A percentile compares a stretch with the other conserved stretches of the same genome.
Conservation (phyloP, 2,797 vertebrate genomes). For the Salarias fasciatus region DNA sequence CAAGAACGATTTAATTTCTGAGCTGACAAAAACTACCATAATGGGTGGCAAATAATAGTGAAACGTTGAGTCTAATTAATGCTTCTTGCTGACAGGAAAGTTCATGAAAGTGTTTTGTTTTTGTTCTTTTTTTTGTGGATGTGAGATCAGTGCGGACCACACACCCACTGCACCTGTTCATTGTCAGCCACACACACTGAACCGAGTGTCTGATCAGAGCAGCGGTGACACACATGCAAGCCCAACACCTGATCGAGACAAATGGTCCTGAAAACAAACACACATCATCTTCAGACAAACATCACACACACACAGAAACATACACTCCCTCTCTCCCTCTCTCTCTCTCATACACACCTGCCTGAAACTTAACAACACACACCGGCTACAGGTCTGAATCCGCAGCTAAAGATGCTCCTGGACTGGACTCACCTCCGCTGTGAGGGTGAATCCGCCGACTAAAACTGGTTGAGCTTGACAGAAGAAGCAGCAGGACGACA, state of each 20-base stretch:
- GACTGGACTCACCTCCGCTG: constrained; percentile 19
- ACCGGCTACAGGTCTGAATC: background rate
- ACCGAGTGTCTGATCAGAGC: constrained; percentile 4
- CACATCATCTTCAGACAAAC: constrained; percentile 1
- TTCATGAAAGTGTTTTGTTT: too few relatives aligned
- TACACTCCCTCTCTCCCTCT: background rate
- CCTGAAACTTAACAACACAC: background rate
- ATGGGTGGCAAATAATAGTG: too few relatives aligned
- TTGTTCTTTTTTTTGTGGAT: too few relatives aligned
- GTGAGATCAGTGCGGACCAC: constrained; percentile 53
- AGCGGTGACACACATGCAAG: constrained; percentile 1
- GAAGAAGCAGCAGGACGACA: constrained; percentile 14
- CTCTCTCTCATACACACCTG: constrained; percentile 6
- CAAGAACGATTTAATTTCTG: too few relatives aligned
- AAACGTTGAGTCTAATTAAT: too few relatives aligned
- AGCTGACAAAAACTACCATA: too few relatives aligned
- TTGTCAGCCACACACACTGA: constrained; percentile 9
- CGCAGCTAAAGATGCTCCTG: too few relatives aligned
- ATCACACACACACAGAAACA: constrained; percentile 23
- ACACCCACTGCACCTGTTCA: constrained; percentile 64
- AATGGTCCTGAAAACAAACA: too few relatives aligned
- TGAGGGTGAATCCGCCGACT: constrained; percentile 28
- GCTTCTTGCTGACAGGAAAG: too few relatives aligned
- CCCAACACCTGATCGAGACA: too few relatives aligned
- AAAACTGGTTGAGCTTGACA: background rate